Evolutionary conservation across 2,888 invertebrate species (phyloP).

Genomic region (Cosmopolites sordidus): DNA sequence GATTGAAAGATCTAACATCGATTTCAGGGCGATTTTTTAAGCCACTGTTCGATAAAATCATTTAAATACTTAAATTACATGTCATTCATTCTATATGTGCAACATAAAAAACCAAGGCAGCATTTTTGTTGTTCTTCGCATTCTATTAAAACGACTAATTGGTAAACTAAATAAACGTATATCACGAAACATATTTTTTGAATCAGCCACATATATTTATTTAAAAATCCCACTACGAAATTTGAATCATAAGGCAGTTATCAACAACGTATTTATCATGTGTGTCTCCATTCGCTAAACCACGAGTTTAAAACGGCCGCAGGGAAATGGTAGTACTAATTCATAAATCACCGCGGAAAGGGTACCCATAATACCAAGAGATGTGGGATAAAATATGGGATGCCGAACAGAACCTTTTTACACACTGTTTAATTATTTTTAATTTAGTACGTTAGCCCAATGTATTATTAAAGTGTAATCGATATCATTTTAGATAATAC

Average conservation of each 20-base stretch:
- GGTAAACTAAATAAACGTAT: no score
- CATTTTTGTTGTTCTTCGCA: no score
- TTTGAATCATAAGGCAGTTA: slow-evolving; percentile 1
- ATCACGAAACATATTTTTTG: no score
- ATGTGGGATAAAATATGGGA: slow-evolving; percentile 23
- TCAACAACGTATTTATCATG: slow-evolving; percentile 9
- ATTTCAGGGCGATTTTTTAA: no score
- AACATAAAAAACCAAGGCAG: no score
- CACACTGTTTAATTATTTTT: slow-evolving; percentile 45
- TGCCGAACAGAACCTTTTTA: slow-evolving; percentile 27
- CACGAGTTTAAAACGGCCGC: slow-evolving; percentile 17
- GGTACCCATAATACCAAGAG: slow-evolving; percentile 23
- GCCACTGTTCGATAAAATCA: no score
- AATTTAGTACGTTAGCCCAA: slow-evolving; percentile 42
- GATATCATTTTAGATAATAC: slow-evolving; percentile 42
- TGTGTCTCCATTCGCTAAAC: slow-evolving; percentile 13
- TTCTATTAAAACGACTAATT: no score
- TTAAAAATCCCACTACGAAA: neutral
- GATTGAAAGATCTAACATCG: no score
- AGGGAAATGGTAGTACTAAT: slow-evolving; percentile 22
- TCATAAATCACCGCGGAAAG: slow-evolving; percentile 25
- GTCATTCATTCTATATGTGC: no score
- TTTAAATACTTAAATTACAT: no score
- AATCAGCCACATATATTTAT: neutral
- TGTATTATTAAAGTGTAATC: slow-evolving; percentile 45